Evolutionary conservation across 2,888 invertebrate species (phyloP).

Genomic region (Epistrophe eligans): DNA sequence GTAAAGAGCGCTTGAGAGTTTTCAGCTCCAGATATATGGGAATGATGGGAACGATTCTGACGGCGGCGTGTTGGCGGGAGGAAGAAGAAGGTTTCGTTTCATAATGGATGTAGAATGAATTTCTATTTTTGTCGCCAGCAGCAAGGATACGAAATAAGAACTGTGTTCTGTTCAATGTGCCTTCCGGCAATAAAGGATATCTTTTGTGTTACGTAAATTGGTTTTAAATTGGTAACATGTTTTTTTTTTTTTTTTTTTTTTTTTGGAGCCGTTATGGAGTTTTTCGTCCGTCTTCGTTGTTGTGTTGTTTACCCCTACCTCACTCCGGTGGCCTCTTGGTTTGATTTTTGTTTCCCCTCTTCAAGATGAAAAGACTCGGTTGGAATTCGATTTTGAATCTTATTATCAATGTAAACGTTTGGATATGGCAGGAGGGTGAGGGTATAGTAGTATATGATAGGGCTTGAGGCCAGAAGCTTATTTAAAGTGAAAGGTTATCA

Average conservation of each 20-base stretch:
- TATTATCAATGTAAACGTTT: constrained; percentile 53
- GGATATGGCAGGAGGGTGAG: neutral
- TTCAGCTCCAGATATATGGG: constrained; percentile 25
- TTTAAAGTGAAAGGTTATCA: constrained; percentile 70
- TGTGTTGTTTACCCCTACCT: neutral
- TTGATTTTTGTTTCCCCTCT: constrained; percentile 38
- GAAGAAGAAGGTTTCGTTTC: constrained; percentile 10
- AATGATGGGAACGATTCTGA: neutral
- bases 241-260: constrained; percentile 55
- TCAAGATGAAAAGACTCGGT: constrained; percentile 56
- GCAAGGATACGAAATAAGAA: constrained; percentile 67
- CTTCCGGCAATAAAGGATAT: constrained; percentile 74
- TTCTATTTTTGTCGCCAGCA: constrained; percentile 69
- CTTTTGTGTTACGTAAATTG: constrained; percentile 74
- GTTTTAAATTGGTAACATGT: constrained; percentile 69
- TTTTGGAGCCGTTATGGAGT: constrained; percentile 11
- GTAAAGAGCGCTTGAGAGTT: constrained; percentile 57
- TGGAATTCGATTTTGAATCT: constrained; percentile 72
- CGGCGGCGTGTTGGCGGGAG: neutral
- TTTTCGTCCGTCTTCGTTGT: constrained; percentile 17
- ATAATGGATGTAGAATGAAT: constrained; percentile 69
- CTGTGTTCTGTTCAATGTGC: constrained; percentile 71
- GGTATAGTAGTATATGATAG: constrained; percentile 3
- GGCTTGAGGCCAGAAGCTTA: constrained; percentile 38
- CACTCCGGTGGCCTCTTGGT: neutral